Base-by-base conservation (phyloP, 2,113 vertebrate species). In the Muscicapa adusta region DNA sequence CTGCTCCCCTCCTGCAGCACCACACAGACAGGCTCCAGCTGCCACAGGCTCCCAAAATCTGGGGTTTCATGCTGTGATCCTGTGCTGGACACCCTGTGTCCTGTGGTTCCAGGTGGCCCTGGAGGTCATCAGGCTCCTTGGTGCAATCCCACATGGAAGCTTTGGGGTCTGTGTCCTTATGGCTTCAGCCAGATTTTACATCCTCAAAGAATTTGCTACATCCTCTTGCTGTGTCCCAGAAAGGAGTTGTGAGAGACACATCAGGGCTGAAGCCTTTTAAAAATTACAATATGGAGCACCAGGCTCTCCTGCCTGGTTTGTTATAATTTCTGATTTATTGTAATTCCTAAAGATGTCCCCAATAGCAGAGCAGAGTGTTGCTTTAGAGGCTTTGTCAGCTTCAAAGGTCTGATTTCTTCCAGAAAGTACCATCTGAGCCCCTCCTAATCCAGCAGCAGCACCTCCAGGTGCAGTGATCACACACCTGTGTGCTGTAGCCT, bases 31-130 rank as follows among this genome's bases (percentile, higher is more conserved):
- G 61, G 56, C 26, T 61, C 68, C n/a, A 50, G 5, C 33, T 23
- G 13, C 17, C 40, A 25, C 43, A 34, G 50, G 8, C 24, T 83
- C 50, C 75, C 29, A 10, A 48, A 78, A 31, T 8, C 67, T 61
- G 13, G 0, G 4, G 14, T 50, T 78, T 38, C 33, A 1, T 6
- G 5, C 58, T 68, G 31, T 34, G 31, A 13, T 10, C 58, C 3
- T 1, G 3, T 1, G 48, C 38, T 36, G 43, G 28, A 29, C 11
- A 33, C 17, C 4, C 34, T 5, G 4, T 10, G 24, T 29, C 38
- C 65, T 56, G 29, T 24, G n/a, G 34, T 23, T 74, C 43, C 57
- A 63, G 24, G 25, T 33, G 42, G 9, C 18, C 22, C 66, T 6
- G 3, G 24, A 40, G 14, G 16, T 53, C 60, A 29, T 9, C 18